These are phyloP conservation scores for Lepeophtheirus salmonis DNA, from an alignment of 1,140 invertebrate species.

Conservation along the genomic window DNA sequence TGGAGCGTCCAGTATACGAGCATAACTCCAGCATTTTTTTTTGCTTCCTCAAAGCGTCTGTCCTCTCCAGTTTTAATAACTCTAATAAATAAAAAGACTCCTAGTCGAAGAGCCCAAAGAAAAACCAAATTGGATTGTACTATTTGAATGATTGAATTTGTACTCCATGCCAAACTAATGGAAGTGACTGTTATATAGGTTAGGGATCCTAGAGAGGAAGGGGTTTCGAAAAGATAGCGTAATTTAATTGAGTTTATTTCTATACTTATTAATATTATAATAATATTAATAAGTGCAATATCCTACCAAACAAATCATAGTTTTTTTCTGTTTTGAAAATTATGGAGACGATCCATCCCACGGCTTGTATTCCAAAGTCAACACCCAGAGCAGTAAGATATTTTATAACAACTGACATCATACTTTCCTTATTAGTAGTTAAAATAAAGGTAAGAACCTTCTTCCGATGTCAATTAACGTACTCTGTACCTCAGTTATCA, in stretches of 20 bases:
- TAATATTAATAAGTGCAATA: slow-evolving; percentile 1
- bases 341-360: slow-evolving; percentile 25
- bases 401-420: background rate
- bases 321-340: slow-evolving; percentile 30
- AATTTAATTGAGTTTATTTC: background rate
- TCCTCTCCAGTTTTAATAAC: slow-evolving; percentile 28
- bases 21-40: slow-evolving; percentile 25
- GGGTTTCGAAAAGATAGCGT: too few relatives aligned
- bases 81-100: slow-evolving; percentile 28
- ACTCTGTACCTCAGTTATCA: too few relatives aligned
- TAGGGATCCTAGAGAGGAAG: slow-evolving; percentile 24
- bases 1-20: slow-evolving; percentile 30
- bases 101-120: slow-evolving; percentile 29
- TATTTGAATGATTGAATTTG: slow-evolving; percentile 23
- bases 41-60: slow-evolving; percentile 27
- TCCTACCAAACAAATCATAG: slow-evolving; percentile 30
- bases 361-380: slow-evolving; percentile 29
- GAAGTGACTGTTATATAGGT: slow-evolving; percentile 27
- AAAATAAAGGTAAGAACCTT: too few relatives aligned
- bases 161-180: slow-evolving; percentile 25
- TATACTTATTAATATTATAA: background rate
- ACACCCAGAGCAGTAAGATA: background rate
- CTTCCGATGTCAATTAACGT: too few relatives aligned
- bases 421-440: too few relatives aligned
- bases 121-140: slow-evolving; percentile 28